Percentiles rank a stretch among this genome's conserved stretches.
Conservation (phyloP, 2,113 vertebrate genomes). For the Rhynchomys soricoides region DNA sequence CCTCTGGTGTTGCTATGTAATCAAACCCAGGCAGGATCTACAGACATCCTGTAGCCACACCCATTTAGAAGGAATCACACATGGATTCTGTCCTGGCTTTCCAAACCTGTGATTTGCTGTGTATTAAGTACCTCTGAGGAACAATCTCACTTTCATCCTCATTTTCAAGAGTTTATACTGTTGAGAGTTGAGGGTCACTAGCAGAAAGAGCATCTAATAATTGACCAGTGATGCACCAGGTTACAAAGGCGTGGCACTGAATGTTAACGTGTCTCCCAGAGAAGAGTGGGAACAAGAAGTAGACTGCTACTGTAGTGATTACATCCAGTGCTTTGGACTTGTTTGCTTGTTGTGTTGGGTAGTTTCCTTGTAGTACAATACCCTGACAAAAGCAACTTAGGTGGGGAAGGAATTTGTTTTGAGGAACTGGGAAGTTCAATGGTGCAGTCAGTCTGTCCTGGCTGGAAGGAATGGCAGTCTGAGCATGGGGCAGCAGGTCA, state of each 20-base stretch:
- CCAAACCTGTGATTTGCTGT: neutral
- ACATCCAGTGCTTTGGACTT: too few relatives aligned
- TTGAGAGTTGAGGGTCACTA: neutral
- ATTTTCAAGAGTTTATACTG: neutral
- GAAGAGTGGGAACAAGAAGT: neutral
- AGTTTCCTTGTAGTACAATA: too few relatives aligned
- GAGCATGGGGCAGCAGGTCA: neutral
- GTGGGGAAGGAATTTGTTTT: too few relatives aligned
- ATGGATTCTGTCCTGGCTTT: neutral
- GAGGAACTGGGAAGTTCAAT: too few relatives aligned
- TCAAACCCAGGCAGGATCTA: neutral
- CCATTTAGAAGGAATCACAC: conserved; percentile 37
- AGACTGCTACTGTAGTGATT: too few relatives aligned
- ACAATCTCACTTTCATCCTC: conserved; percentile 6
- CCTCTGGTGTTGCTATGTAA: neutral
- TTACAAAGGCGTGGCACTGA: neutral
- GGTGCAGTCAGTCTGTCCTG: neutral
- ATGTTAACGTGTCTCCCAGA: neutral
- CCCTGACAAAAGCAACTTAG: too few relatives aligned
- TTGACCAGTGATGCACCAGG: neutral
- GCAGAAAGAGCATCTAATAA: neutral
- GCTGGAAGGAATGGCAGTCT: neutral
- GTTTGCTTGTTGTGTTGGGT: too few relatives aligned
- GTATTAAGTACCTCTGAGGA: conserved; percentile 35
- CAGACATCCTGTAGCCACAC: neutral